phyloP scores from a whole-genome alignment of 2,797 vertebrate genomes.

The Amazona finschi region DNA sequence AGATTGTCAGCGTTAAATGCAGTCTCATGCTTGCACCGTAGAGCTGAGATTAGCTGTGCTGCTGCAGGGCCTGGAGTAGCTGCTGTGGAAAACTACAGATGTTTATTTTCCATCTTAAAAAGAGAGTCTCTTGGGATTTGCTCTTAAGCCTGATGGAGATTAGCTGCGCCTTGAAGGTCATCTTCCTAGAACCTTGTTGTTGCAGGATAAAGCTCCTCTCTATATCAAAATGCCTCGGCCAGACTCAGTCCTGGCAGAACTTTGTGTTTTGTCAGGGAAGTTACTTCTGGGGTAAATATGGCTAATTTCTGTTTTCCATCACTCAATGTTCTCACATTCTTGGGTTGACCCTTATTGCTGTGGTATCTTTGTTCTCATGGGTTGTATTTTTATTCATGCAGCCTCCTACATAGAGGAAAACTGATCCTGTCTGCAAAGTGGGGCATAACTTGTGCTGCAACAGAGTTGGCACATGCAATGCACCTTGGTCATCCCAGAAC shows the following conservation, averaged over 20 bases:
- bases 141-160: background rate
- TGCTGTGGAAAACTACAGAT: background rate
- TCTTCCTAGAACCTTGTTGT: background rate
- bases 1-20: background rate
- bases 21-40: background rate
- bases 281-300: background rate
- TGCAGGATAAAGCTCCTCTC: background rate
- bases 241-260: background rate
- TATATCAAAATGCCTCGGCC: background rate
- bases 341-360: background rate
- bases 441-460: background rate
- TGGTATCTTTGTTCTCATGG: background rate
- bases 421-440: background rate
- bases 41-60: background rate
- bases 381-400: background rate
- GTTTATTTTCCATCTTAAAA: background rate
- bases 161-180: background rate
- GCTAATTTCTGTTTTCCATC: background rate
- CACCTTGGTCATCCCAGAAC: fast-evolving
- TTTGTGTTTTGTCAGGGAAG: background rate
- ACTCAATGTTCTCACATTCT: background rate
- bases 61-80: background rate
- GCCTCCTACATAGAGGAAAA: background rate
- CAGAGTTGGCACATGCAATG: background rate
- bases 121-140: background rate